These are phyloP conservation scores for Chaenocephalus aceratus DNA, from an alignment of 2,113 vertebrate genomes.

Conservation along the genomic window DNA sequence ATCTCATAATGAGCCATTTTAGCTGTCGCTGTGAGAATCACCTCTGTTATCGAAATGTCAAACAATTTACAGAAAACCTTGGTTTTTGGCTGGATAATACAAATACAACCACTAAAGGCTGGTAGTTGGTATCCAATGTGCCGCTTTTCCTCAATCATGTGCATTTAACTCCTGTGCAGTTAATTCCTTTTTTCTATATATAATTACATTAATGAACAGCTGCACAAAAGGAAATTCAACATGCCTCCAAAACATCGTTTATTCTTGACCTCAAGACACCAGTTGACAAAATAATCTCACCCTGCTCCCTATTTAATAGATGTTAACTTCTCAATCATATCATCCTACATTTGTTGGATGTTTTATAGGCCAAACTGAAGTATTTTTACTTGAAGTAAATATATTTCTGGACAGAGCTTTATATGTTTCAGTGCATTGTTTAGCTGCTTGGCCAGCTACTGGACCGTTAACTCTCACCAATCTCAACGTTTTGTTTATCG, in stretches of 20 bases:
- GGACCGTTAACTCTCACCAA: too few species aligned
- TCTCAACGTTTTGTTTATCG: too few species aligned
- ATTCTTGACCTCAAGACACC: not conserved
- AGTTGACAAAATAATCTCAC: not conserved
- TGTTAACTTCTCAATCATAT: too few species aligned
- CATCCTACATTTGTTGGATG: not conserved
- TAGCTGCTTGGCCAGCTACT: too few species aligned
- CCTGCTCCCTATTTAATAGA: not conserved
- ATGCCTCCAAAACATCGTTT: not conserved
- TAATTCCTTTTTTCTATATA: not conserved
- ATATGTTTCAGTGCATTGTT: not conserved
- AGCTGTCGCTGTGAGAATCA: not conserved
- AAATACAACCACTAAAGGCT: not conserved
- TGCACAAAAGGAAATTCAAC: not conserved
- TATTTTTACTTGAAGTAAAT: not conserved
- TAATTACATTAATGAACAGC: not conserved
- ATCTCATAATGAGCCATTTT: constrained; percentile 24
- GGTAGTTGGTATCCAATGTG: not conserved
- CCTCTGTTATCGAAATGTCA: constrained; percentile 11
- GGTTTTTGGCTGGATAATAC: not conserved
- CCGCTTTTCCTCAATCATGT: not conserved
- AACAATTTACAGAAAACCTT: not conserved
- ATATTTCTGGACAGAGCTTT: not conserved
- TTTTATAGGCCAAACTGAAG: not conserved
- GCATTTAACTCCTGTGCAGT: not conserved